Evolutionary conservation across 2,113 vertebrate species (phyloP).

Genomic region (Sarotherodon lohbergeri): DNA sequence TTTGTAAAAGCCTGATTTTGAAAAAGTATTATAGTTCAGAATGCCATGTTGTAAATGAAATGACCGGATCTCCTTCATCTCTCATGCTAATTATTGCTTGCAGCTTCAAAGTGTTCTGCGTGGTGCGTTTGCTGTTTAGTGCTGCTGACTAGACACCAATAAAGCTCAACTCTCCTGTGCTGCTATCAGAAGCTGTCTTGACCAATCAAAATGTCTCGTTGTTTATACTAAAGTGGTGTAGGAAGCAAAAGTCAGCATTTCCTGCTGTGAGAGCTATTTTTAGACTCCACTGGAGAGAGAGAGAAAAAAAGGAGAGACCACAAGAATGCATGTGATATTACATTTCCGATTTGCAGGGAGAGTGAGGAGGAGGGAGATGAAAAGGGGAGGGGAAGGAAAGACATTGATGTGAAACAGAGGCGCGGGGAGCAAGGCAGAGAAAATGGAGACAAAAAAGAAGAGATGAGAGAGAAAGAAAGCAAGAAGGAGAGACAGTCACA

Average conservation of each 20-base stretch:
- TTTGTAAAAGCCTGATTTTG: not conserved
- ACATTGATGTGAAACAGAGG: constrained; percentile 28
- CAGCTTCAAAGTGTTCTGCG: constrained; percentile 44
- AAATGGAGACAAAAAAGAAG: constrained; percentile 23
- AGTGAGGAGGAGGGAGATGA: not conserved
- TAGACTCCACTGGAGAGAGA: constrained; percentile 1
- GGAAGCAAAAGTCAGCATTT: constrained; percentile 61
- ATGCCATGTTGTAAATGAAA: constrained; percentile 37
- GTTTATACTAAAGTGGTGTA: constrained; percentile 42
- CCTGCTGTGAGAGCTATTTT: constrained; percentile 61
- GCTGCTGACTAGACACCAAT: constrained; percentile 53
- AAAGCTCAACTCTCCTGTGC: constrained; percentile 30
- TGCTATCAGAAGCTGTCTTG: constrained; percentile 40
- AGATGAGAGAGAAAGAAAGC: constrained; percentile 22
- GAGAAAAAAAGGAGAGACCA: not conserved
- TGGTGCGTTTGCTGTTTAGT: constrained; percentile 38
- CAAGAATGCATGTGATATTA: constrained; percentile 56
- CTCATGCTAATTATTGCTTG: constrained; percentile 51
- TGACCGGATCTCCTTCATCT: constrained; percentile 14
- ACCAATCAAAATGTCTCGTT: constrained; percentile 54
- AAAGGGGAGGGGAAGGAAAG: not conserved
- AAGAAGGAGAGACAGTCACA: constrained; percentile 47
- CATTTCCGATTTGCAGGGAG: constrained; percentile 38
- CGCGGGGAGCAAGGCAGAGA: not conserved
- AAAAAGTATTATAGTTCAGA: not conserved